Conservation (phyloP, 1,140 invertebrate species). For the Drosophila ambigua region DNA sequence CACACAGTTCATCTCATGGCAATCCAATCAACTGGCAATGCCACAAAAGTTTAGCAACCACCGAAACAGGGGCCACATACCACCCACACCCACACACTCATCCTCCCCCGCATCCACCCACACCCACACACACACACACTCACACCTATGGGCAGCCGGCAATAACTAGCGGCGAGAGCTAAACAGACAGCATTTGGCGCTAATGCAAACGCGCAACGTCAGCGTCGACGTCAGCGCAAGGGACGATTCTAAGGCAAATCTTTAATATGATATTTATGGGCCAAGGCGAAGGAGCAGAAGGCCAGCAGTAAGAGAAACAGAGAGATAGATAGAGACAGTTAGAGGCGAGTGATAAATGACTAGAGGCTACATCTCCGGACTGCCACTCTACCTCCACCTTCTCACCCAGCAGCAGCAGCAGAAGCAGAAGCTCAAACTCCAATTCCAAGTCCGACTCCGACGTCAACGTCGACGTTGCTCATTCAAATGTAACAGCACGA, state of each 20-base stretch:
- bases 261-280: slow-evolving; percentile 77
- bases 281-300: slow-evolving; percentile 26
- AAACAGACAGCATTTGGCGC: slow-evolving; percentile 78
- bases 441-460: slow-evolving; percentile 19
- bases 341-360: slow-evolving; percentile 71
- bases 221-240: slow-evolving; percentile 20
- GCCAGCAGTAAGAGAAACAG: not conserved
- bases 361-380: slow-evolving; percentile 23
- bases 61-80: slow-evolving; percentile 38
- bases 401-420: slow-evolving; percentile 17
- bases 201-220: slow-evolving; percentile 68
- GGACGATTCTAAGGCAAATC: slow-evolving; percentile 71
- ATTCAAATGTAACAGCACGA: slow-evolving; percentile 82
- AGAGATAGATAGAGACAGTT: not conserved
- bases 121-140: slow-evolving; percentile 7
- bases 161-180: slow-evolving; percentile 70
- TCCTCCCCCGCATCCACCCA: not conserved
- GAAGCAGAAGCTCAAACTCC: slow-evolving; percentile 7
- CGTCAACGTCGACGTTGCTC: slow-evolving; percentile 57
- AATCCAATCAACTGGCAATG: slow-evolving; percentile 80
- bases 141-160: slow-evolving; percentile 55
- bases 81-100: not conserved
- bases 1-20: slow-evolving; percentile 71
- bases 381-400: not conserved
- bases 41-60: slow-evolving; percentile 75